Base-by-base conservation (phyloP, 2,797 vertebrate genomes). In the Echiichthys vipera region DNA sequence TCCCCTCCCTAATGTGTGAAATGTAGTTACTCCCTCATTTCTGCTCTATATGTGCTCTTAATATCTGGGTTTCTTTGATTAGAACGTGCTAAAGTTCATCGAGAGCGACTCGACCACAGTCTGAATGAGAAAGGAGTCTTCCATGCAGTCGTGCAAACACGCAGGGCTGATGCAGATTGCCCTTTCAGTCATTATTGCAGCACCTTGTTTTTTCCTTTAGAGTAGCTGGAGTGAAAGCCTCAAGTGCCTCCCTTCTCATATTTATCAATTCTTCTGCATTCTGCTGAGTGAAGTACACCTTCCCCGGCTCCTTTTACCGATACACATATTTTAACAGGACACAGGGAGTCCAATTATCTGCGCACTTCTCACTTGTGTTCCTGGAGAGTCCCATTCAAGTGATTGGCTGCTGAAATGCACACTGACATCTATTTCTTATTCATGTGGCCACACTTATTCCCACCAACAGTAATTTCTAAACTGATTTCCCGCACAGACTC, bases 341-440 rank as follows among this genome's bases (percentile, higher is more conserved):
- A 78, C 66, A 8, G 77, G 77, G 81, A 81, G 83, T 88, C 86
- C 88, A 91, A 93, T 94, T 94, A 93, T 91, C 91, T 84, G 87
- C 72, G 90, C 85, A 84, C 88, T 89, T 88, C 65, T 88, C 82
- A 71, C 90, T 87, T 58, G 80, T 71, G 79, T 53, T 91, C 84
- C 87, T 92, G 89, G 85, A 94, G 94, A 91, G 88, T 81, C 61
- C 69, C 51, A 83, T 85, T 94, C 87, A 94, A 95, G 94, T 95
- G 94, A 95, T 95, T 95, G 93, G 92, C 80, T 80, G 82, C 89
- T 88, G 91, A 93, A 92, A 91, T 86, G 86, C 92, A 91, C 89
- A 88, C 90, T 77, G 88, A 83, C 91, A 55, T 85, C 83, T 75
- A 80, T 88, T 90, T 91, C 89, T 88, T 85, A 89, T 88, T 90